phyloP scores from a whole-genome alignment of 2,113 vertebrate species.

The Gadus chalcogrammus region DNA sequence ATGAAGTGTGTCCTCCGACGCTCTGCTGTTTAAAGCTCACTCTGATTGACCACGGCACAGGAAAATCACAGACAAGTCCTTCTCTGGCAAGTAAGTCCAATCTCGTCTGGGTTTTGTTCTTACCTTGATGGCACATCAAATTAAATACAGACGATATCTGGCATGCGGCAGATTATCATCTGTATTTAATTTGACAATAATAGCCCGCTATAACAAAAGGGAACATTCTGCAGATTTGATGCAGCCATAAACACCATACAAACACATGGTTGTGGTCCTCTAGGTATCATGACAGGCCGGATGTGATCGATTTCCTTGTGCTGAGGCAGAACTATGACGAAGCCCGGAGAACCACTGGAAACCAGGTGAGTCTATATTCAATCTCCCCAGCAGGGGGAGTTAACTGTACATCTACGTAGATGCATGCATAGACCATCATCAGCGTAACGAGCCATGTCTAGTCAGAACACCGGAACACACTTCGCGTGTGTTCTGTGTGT shows the following conservation, averaged over 20 bases:
- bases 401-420: too few relatives aligned
- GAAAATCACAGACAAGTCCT: constrained; percentile 88
- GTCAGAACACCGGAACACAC: too few relatives aligned
- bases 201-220: too few relatives aligned
- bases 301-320: constrained; percentile 97
- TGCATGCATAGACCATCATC: too few relatives aligned
- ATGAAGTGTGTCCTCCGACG: constrained; percentile 92
- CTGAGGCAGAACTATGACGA: constrained; percentile 92
- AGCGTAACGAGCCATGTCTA: too few relatives aligned
- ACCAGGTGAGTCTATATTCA: constrained; percentile 72
- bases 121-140: not conserved
- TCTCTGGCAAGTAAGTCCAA: constrained; percentile 87
- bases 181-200: too few relatives aligned
- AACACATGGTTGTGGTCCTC: not conserved
- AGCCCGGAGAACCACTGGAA: constrained; percentile 88
- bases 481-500: too few relatives aligned
- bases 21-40: constrained; percentile 94
- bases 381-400: not conserved
- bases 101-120: not conserved
- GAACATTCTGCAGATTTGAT: too few relatives aligned
- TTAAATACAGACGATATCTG: too few relatives aligned
- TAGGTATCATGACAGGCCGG: constrained; percentile 98
- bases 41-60: constrained; percentile 87
- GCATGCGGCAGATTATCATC: too few relatives aligned
- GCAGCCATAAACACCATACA: too few relatives aligned